Conservation (phyloP, 2,113 vertebrate species). For the Himantopus leucocephalus region DNA sequence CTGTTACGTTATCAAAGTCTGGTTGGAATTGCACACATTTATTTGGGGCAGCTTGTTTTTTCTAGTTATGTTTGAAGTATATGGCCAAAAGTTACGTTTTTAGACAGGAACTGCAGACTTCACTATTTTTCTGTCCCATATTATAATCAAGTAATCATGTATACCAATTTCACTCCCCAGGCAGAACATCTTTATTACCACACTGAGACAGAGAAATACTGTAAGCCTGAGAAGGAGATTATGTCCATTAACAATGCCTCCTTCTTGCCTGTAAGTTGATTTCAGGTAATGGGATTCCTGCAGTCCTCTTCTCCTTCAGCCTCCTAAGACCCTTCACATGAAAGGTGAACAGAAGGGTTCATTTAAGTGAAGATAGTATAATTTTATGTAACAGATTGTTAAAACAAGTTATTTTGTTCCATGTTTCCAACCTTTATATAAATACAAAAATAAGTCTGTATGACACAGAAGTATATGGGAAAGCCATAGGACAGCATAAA, state of each 20-base stretch:
- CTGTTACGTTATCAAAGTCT: not conserved
- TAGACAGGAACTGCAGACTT: not conserved
- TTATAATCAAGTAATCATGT: not conserved
- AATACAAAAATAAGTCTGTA: not conserved
- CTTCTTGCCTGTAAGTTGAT: not conserved
- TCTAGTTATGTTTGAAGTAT: not conserved
- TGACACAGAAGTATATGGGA: not conserved
- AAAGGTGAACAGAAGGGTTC: not conserved
- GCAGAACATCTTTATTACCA: not conserved
- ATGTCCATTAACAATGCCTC: not conserved
- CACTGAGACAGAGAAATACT: not conserved
- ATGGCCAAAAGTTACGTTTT: not conserved
- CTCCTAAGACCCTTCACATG: not conserved
- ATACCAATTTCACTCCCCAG: not conserved
- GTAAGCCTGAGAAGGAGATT: not conserved
- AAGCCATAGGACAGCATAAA: not conserved
- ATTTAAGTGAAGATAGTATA: not conserved
- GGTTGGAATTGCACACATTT: not conserved
- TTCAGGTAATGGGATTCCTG: conserved; percentile 30
- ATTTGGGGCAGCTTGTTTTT: not conserved
- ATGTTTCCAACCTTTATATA: not conserved
- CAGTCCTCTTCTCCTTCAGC: not conserved
- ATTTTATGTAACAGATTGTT: not conserved
- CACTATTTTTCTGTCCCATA: not conserved
- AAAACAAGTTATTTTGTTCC: not conserved